These are phyloP conservation scores for Globodera ellingtonae DNA, from an alignment of 1,140 invertebrate species.

Conservation along the genomic window DNA sequence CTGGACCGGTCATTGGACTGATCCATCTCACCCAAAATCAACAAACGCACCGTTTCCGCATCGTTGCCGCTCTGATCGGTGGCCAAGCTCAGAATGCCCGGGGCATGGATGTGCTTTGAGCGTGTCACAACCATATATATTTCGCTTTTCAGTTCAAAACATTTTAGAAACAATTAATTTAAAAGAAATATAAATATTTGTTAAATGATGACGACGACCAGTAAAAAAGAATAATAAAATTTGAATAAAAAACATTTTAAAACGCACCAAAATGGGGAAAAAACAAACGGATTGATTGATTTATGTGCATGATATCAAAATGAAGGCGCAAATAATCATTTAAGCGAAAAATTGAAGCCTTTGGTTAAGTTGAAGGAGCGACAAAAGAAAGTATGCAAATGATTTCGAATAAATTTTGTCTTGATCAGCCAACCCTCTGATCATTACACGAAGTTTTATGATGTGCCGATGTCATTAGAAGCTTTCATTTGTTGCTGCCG, in stretches of 20 bases:
- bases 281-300: too few species aligned
- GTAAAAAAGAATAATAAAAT: background rate
- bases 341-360: too few species aligned
- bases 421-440: too few species aligned
- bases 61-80: constrained; percentile 11
- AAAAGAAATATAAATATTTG: background rate
- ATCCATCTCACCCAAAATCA: too few species aligned
- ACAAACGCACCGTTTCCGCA: background rate
- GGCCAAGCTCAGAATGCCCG: constrained; percentile 5
- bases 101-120: constrained; percentile 20
- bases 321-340: too few species aligned
- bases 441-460: too few species aligned
- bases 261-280: too few species aligned
- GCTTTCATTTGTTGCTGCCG: background rate
- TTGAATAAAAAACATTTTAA: background rate
- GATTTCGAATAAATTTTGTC: too few species aligned
- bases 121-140: constrained; percentile 15
- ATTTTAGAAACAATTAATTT: background rate
- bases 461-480: background rate
- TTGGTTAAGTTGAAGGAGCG: too few species aligned
- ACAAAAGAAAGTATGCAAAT: too few species aligned
- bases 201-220: background rate
- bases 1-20: too few species aligned
- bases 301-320: too few species aligned
- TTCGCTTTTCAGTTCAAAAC: background rate